Base-by-base conservation (phyloP, 2,797 vertebrate species). In the Malacoctenus gilli region DNA sequence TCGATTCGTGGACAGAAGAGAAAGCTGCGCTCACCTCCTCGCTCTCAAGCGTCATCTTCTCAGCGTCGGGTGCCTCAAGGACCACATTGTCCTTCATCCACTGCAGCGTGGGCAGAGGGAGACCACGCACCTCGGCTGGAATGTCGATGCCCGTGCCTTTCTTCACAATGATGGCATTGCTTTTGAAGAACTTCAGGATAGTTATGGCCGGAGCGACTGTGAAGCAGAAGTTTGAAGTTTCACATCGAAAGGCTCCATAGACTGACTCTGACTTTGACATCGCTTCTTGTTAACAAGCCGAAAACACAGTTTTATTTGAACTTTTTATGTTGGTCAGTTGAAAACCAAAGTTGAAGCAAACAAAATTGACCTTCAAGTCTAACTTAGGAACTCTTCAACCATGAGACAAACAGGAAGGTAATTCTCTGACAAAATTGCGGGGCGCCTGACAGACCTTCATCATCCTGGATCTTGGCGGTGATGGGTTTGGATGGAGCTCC, bases 371-470 rank as follows among this genome's bases (percentile, higher is more conserved):
- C n/a, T n/a, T n/a, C n/a, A n/a, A n/a, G n/a, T n/a, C n/a, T n/a
- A n/a, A n/a, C n/a, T n/a, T n/a, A n/a, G n/a, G n/a, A n/a, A n/a
- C n/a, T n/a, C n/a, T n/a, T n/a, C n/a, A n/a, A n/a, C n/a, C n/a
- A n/a, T n/a, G n/a, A n/a, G n/a, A n/a, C n/a, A n/a, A n/a, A n/a
- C n/a, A n/a, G n/a, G n/a, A n/a, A n/a, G n/a, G n/a, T n/a, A n/a
- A n/a, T n/a, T n/a, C n/a, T n/a, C n/a, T n/a, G n/a, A n/a, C n/a
- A n/a, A n/a, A n/a, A n/a, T n/a, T n/a, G n/a, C n/a, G n/a, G n/a
- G n/a, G n/a, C n/a, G n/a, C n/a, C n/a, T n/a, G n/a, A n/a, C 77
- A 8, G 91, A 99, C 97, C 91, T 91, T 98, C 93, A 76, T 99
- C 93, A 25, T 99, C 97, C 80, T 95, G 93, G 87, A 99, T 94